Conservation (phyloP, 2,888 invertebrate species). For the Acanthoscelides obtectus region DNA sequence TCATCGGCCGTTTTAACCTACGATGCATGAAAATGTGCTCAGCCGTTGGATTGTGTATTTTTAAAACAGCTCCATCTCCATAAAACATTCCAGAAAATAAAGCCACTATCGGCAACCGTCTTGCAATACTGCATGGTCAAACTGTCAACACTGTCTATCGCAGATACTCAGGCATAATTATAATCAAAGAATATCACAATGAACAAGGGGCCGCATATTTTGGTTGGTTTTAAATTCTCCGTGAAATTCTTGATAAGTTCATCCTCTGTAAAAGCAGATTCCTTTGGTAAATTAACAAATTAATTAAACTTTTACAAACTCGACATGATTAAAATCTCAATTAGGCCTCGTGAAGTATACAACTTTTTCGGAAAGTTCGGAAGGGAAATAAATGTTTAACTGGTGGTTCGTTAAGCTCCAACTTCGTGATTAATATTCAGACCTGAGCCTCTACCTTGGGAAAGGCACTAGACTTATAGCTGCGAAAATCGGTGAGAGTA, state of each 20-base stretch:
- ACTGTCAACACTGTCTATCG: too few relatives aligned
- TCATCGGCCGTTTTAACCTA: too few relatives aligned
- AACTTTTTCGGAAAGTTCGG: neutral
- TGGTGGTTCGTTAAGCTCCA: neutral
- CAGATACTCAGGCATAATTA: too few relatives aligned
- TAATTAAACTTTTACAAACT: constrained; percentile 1
- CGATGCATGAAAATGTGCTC: too few relatives aligned
- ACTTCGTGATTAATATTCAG: neutral
- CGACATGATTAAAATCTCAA: neutral
- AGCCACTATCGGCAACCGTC: too few relatives aligned
- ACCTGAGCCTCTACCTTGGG: neutral
- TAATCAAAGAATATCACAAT: too few relatives aligned
- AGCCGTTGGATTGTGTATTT: too few relatives aligned
- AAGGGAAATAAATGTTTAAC: neutral
- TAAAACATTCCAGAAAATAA: too few relatives aligned
- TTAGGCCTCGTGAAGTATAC: neutral
- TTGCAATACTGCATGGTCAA: too few relatives aligned
- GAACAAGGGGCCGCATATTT: too few relatives aligned
- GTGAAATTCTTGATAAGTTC: neutral
- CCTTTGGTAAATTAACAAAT: constrained; percentile 1
- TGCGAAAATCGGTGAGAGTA: neutral
- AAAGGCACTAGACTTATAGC: neutral
- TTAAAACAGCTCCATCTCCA: too few relatives aligned
- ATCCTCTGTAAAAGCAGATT: neutral
- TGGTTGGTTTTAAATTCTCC: neutral